phyloP scores from a whole-genome alignment of 23 tunicate species.

The Ciona savignyi region DNA sequence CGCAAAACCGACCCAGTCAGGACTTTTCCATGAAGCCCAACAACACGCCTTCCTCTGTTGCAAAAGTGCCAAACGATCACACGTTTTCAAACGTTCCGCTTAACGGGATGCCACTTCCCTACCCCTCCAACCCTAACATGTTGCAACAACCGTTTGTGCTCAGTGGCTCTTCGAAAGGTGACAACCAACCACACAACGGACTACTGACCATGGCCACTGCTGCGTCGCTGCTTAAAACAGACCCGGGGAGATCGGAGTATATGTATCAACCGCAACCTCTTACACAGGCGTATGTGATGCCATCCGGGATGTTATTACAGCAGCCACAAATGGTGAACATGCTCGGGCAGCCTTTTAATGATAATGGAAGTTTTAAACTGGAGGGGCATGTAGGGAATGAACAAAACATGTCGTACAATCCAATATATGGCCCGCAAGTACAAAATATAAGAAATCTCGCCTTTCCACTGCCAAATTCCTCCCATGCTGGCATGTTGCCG shows the following conservation, averaged over 20 bases:
- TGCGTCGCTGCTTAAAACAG: constrained; percentile 45
- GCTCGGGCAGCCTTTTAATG: constrained; percentile 4
- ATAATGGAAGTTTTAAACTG: constrained; percentile 2
- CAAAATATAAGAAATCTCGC: constrained; percentile 7
- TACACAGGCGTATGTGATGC: constrained; percentile 38
- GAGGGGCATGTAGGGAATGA: background rate
- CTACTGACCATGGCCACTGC: constrained; percentile 47
- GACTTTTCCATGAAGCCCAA: background rate
- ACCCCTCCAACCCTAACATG: background rate
- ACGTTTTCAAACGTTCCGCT: background rate
- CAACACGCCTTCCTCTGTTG: background rate
- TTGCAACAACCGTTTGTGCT: background rate
- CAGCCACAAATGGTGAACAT: constrained; percentile 33
- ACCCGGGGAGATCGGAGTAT: constrained; percentile 20
- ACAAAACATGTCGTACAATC: constrained; percentile 6
- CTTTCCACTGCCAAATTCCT: background rate
- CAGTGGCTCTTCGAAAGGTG: background rate
- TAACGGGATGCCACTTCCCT: background rate
- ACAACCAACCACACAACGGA: constrained; percentile 29
- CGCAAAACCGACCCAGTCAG: background rate
- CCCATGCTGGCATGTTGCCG: background rate
- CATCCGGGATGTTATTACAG: constrained; percentile 21
- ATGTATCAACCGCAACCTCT: constrained; percentile 15
- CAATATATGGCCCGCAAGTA: constrained; percentile 17
- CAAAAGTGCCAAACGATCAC: background rate